Evolutionary conservation across 92 coral and sea anemone species (phyloP).

Genomic region (Meandrina meandrites): DNA sequence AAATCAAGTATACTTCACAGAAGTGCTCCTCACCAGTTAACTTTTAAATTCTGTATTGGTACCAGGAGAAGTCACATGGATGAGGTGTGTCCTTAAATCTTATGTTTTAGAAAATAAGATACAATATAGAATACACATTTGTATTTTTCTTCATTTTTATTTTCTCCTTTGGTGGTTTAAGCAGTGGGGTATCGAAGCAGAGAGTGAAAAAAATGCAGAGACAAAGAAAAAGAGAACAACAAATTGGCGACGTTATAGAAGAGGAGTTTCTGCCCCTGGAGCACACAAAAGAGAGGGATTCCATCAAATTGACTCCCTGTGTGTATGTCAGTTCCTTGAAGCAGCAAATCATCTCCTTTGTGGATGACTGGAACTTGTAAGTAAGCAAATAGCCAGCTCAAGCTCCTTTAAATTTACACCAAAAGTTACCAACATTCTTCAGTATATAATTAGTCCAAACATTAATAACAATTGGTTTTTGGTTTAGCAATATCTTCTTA

Average conservation of each 20-base stretch:
- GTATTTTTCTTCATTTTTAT: background rate
- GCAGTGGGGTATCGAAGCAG: constrained; percentile 38
- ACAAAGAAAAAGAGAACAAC: constrained; percentile 10
- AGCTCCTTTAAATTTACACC: background rate
- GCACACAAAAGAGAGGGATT: constrained; percentile 8
- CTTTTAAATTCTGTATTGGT: too few species aligned
- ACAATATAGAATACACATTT: too few species aligned
- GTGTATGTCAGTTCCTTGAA: constrained; percentile 22
- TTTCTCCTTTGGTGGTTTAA: constrained; percentile 27
- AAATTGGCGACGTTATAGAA: constrained; percentile 5
- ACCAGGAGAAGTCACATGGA: too few species aligned
- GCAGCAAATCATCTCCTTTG: constrained; percentile 23
- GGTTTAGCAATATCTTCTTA: too few species aligned
- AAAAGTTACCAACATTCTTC: background rate
- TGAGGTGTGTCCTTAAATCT: too few species aligned
- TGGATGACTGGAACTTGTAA: constrained; percentile 23
- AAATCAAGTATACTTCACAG: too few species aligned
- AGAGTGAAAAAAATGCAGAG: constrained; percentile 41
- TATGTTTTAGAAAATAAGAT: too few species aligned
- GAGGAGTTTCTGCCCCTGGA: constrained; percentile 27
- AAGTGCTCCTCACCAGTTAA: too few species aligned
- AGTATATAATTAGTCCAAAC: too few species aligned
- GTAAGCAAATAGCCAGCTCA: background rate
- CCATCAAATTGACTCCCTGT: constrained; percentile 3
- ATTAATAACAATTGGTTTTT: too few species aligned